Conservation (phyloP, 2,888 invertebrate genomes). For the Dicycla oo region DNA sequence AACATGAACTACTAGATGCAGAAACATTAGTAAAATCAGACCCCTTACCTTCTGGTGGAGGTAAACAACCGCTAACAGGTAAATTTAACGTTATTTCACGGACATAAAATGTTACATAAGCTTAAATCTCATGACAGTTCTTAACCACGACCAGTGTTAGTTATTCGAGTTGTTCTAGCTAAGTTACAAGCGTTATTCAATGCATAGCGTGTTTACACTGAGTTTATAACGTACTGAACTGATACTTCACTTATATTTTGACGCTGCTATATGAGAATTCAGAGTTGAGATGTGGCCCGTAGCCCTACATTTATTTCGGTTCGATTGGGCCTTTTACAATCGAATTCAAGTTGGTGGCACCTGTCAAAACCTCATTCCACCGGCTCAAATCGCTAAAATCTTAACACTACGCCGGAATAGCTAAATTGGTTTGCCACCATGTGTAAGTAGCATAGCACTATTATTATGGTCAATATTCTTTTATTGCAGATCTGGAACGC, state of each 20-base stretch:
- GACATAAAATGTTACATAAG: conserved; percentile 88
- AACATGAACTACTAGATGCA: conserved; percentile 51
- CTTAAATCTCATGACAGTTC: conserved; percentile 84
- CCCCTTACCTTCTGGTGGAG: conserved; percentile 83
- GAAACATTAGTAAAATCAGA: conserved; percentile 69
- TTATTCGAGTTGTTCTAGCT: conserved; percentile 71
- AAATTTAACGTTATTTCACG: conserved; percentile 80
- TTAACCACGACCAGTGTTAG: conserved; percentile 72
- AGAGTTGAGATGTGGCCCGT: conserved; percentile 79
- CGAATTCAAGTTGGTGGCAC: conserved; percentile 74
- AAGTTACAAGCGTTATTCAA: conserved; percentile 80
- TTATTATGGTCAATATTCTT: conserved; percentile 22
- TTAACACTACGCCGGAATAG: conserved; percentile 27
- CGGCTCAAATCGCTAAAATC: conserved; percentile 16
- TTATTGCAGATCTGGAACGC: conserved; percentile 50
- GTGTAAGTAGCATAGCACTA: conserved; percentile 30
- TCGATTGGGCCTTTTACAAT: conserved; percentile 73
- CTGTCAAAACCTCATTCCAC: conserved; percentile 70
- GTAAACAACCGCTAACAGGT: conserved; percentile 83
- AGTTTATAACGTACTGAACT: conserved; percentile 75
- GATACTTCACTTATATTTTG: conserved; percentile 86
- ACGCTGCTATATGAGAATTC: conserved; percentile 79
- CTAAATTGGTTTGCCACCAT: not conserved
- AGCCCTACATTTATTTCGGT: conserved; percentile 87
- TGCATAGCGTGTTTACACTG: conserved; percentile 77